These are phyloP conservation scores for Picus viridis DNA, from an alignment of 2,797 vertebrate species.

Conservation along the genomic window DNA sequence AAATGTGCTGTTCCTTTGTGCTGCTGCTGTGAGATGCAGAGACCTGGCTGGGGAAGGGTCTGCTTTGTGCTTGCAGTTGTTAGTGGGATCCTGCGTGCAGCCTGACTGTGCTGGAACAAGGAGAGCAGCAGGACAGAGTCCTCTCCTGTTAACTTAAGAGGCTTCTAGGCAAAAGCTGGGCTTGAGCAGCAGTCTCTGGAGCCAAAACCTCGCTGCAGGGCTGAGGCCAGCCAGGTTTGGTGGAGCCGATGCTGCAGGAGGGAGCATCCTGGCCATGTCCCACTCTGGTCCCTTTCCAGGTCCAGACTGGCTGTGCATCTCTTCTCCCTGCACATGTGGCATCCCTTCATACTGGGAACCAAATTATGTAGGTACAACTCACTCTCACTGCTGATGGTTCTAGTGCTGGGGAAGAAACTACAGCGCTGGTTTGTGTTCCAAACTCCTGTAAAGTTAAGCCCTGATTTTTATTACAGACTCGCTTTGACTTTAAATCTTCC, in stretches of 20 bases:
- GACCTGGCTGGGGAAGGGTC: background rate
- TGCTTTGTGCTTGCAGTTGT: rapidly evolving
- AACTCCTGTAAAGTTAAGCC: background rate
- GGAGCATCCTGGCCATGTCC: rapidly evolving
- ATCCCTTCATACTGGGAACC: background rate
- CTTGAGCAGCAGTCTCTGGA: background rate
- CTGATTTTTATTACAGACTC: background rate
- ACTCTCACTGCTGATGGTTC: background rate
- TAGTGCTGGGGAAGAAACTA: background rate
- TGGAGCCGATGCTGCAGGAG: background rate
- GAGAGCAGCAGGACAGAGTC: background rate
- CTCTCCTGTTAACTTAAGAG: background rate
- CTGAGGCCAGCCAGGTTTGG: rapidly evolving
- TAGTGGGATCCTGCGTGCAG: background rate
- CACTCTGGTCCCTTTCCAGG: background rate
- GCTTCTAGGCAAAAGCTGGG: background rate
- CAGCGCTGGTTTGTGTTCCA: background rate
- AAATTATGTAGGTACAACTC: background rate
- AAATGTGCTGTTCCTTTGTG: background rate
- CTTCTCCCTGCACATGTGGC: background rate
- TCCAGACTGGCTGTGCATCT: background rate
- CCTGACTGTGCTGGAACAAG: background rate
- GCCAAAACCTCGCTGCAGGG: rapidly evolving
- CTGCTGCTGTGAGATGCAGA: background rate
- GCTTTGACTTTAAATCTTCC: background rate